Evolutionary conservation across 2,888 invertebrate genomes (phyloP), one percentile per base, ranked within the genome.

Genomic region (Chouioia cunea): DNA sequence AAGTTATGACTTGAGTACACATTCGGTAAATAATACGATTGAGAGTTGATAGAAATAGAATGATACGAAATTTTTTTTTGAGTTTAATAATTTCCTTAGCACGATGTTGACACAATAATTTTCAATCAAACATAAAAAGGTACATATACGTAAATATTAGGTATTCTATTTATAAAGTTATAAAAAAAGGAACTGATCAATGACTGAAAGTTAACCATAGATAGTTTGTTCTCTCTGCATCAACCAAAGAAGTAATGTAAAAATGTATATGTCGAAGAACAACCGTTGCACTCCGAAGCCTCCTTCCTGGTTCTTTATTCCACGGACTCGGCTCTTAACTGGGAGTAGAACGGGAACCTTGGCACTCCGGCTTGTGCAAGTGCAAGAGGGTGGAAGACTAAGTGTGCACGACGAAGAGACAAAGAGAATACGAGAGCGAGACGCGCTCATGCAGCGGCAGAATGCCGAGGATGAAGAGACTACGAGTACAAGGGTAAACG

Each of bases 321-420:
- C 60, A 18, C 18, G 15, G 14, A 16, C 46, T 47, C 53, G 27
- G 12, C 27, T 44, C 6, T 53, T 57, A 48, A 43, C 43, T 47
- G 65, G 50, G 20, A 65, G 50, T 57, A 50, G 57, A 57, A 56
- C 27, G 47, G 56, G 47, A 64, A 65, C 65, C 65, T 57, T 65
- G 65, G 65, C 65, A 65, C 50, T 65, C 43, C 20, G 36, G 36
- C 43, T 20, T 27, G 20, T 56, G 43, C 65, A 65, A 67, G 54
- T 59, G 54, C 60, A 43, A 36, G 56, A 67, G 54, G 60, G 47
- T 59, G 60, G 53, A 67, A 67, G 66, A 53, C 67, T 60, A 60
- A 67, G 60, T 54, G 47, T 6, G 27, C 20, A 22, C 22, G 62
- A 63, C 52, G n/a, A 43, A 1, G 20, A 57, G 50, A 65, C 65